A percentile compares a stretch with the other conserved stretches of the same genome.
Conservation (phyloP, 2,113 vertebrate species). For the Amphiprion ocellaris region DNA sequence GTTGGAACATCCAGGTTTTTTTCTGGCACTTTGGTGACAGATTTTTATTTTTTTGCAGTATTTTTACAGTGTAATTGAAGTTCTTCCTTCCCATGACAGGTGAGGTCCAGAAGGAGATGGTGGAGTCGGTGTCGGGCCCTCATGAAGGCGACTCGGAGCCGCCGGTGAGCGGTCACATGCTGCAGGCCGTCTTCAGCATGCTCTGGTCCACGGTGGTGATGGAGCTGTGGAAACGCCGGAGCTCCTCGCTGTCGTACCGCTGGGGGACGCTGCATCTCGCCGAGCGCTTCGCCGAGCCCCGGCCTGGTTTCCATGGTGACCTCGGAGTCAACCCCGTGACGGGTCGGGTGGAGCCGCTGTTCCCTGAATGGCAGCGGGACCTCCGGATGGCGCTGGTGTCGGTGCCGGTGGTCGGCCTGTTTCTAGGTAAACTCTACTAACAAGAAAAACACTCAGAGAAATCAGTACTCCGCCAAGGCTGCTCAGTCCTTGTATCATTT, state of each 20-base stretch:
- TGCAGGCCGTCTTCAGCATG: slow-evolving; percentile 87
- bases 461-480: no score
- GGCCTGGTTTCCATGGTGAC: slow-evolving; percentile 82
- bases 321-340: slow-evolving; percentile 85
- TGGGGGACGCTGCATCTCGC: slow-evolving; percentile 84
- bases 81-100: slow-evolving; percentile 39
- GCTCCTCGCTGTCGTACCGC: slow-evolving; percentile 79
- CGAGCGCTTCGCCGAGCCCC: slow-evolving; percentile 83
- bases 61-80: background rate
- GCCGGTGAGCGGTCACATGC: slow-evolving; percentile 78
- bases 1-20: no score
- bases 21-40: no score
- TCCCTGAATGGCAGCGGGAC: slow-evolving; percentile 83
- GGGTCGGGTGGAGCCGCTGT: slow-evolving; percentile 82
- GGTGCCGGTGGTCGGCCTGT: slow-evolving; percentile 82
- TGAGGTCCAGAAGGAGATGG: slow-evolving; percentile 61
- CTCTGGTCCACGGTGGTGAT: slow-evolving; percentile 87
- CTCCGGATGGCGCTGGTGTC: slow-evolving; percentile 83
- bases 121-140: slow-evolving; percentile 49
- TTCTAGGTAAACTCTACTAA: slow-evolving; percentile 69
- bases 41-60: no score
- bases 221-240: slow-evolving; percentile 88
- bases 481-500: no score
- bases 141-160: slow-evolving; percentile 46
- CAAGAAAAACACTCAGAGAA: no score